Evolutionary conservation across 2,797 vertebrate species (phyloP), one percentile per base, ranked within the genome.

Genomic region (Cygnus olor): DNA sequence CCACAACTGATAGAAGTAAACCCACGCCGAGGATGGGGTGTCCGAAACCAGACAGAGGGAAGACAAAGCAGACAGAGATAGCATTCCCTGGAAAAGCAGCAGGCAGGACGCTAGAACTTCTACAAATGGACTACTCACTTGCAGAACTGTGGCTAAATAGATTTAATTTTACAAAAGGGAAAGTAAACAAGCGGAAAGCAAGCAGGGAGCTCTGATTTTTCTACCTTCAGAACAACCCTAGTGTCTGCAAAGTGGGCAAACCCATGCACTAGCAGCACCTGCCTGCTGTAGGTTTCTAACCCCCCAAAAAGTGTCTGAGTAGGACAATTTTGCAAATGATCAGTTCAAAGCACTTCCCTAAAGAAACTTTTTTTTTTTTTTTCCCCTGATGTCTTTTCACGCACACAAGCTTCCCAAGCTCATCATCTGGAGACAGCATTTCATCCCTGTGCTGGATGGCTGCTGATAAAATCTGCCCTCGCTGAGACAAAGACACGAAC

Each of bases 201-300:
- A 89, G 22, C 0, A 4, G 49, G 63, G 18, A 83, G 17, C 22
- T 78, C 25, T 20, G 9, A 12, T 6, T 42, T 61, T 60, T 7
- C 38, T 6, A 10, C 15, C 10, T 81, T 45, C 64, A 45, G 49
- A 34, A 21, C 0, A 0, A 6, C 13, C 30, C 40, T 2, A 5
- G 24, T 4, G 11, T 27, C 71, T 68, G 53, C 8, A n/a, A 66
- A 45, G 3, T 5, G 18, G 83, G 69, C 56, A 70, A 42, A 53
- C 14, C 68, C n/a, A 38, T 0, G 0, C 3, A 15, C 5, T 30
- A 63, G 47, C 2, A 1, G 49, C 72, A 65, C 25, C 72, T 71
- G n/a, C 5, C 47, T 71, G 76, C 2, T 0, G 44, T 14, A 38
- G 21, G 22, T 72, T 72, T 57, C 76, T 83, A 71, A 53, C 6